A percentile compares a stretch with the other conserved stretches of the same genome.
phyloP scores from a whole-genome alignment of 1,140 invertebrate genomes.

The Drusus annulatus region DNA sequence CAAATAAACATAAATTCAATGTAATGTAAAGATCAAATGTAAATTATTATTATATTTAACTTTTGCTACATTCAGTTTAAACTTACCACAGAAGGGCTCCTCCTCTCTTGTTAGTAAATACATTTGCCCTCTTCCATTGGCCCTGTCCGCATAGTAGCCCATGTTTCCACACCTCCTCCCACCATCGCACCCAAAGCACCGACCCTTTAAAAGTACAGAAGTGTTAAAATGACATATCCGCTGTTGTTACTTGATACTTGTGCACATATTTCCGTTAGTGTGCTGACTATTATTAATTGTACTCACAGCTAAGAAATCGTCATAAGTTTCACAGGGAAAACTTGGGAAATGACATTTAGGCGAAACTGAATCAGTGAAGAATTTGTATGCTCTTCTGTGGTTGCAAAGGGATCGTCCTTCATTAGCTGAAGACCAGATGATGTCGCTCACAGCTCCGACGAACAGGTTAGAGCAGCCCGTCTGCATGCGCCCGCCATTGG shows the following conservation, averaged over 20 bases:
- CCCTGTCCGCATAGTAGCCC: constrained; percentile 93
- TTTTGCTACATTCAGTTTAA: not conserved
- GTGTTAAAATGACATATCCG: not conserved
- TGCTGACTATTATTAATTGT: constrained; percentile 11
- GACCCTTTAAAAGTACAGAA: constrained; percentile 64
- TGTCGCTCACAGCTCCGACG: constrained; percentile 91
- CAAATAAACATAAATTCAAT: constrained; percentile 11
- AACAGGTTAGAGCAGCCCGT: constrained; percentile 90
- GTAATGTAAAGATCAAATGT: too few relatives aligned
- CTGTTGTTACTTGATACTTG: not conserved
- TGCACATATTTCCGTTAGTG: too few relatives aligned
- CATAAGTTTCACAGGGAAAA: constrained; percentile 89
- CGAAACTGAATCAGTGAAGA: constrained; percentile 94
- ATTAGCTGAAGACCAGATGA: constrained; percentile 87
- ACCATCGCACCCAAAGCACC: constrained; percentile 74
- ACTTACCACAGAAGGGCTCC: constrained; percentile 91
- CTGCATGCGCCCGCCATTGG: constrained; percentile 92
- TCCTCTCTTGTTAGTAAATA: constrained; percentile 91
- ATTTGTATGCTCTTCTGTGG: constrained; percentile 92
- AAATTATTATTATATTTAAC: too few relatives aligned
- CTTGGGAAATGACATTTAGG: constrained; percentile 91
- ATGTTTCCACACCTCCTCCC: constrained; percentile 86
- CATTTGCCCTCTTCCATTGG: constrained; percentile 84
- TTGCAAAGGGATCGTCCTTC: constrained; percentile 93
- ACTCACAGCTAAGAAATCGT: constrained; percentile 83